Evolutionary conservation across 2,113 vertebrate species (phyloP), one percentile per base, ranked within the genome.

Genomic region (Megalops atlanticus): DNA sequence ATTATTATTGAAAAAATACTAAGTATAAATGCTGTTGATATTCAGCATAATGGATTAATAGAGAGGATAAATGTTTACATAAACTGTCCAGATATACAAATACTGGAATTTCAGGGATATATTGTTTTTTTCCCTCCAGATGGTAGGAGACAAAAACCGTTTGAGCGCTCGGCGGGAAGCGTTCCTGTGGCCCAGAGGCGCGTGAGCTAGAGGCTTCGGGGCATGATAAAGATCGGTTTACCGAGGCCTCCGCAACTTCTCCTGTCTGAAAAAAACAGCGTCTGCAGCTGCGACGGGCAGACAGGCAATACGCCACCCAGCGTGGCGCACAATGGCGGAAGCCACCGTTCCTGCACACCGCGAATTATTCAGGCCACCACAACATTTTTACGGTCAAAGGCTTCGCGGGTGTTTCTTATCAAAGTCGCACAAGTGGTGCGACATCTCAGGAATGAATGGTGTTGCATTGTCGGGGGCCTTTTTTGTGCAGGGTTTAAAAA

Each of bases 231-330:
- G 38, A 36, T 24, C 33, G n/a, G 43, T 16, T 69, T 41, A 21
- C 77, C 35, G 10, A 70, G 39, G 24, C 41, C 77, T 3, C 47
- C 24, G 11, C 40, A 40, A 71, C 40, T 72, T 35, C 49, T 21
- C 75, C 31, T 47, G 35, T 47, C 2, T 24, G 11, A n/a, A 54
- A 35, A 16, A 16, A 39, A 21, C 74, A 18, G 69, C 24, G 69
- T n/a, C n/a, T 31, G 69, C 68, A 72, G 33, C 68, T 12, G 41
- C 41, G 41, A 73, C 10, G 41, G 69, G 35, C 45, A 52, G 75
- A 76, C 76, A 45, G 81, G 40, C 70, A 77, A 80, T 82, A 74
- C 41, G 49, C 40, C 49, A 47, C 76, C 43, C 79, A 79, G 79
- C 41, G 45, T 80, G 76, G 76, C 18, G 31, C 79, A 76, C 76